Percentiles rank a stretch among this genome's conserved stretches.
Conservation (phyloP, 2,888 invertebrate genomes). For the Ceraclea dissimilis region DNA sequence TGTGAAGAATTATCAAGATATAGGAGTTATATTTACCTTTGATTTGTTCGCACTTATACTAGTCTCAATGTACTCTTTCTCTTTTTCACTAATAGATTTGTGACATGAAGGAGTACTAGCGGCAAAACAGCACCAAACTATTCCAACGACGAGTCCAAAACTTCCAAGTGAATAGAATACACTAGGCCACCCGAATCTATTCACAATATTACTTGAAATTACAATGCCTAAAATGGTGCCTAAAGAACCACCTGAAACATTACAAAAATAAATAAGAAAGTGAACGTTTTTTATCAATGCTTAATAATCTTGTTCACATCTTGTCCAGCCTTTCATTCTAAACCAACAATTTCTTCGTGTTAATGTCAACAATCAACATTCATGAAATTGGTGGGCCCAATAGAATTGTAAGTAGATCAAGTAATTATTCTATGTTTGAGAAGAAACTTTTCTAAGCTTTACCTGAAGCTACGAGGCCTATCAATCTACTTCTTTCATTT, state of each 20-base stretch:
- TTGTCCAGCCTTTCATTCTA: no score
- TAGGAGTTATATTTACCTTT: conserved; percentile 20
- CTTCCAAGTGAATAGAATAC: conserved; percentile 57
- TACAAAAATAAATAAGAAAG: no score
- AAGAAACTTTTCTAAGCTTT: not conserved
- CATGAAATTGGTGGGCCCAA: no score
- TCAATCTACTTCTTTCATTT: conserved; percentile 54
- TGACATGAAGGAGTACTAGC: conserved; percentile 43
- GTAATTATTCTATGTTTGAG: no score
- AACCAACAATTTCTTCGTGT: no score
- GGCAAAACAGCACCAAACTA: conserved; percentile 39
- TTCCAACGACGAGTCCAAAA: conserved; percentile 30
- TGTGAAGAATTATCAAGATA: no score
- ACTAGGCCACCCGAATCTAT: conserved; percentile 54
- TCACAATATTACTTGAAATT: conserved; percentile 41
- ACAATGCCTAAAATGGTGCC: conserved; percentile 53
- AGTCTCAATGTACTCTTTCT: conserved; percentile 29
- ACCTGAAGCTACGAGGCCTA: conserved; percentile 46
- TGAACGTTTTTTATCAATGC: no score
- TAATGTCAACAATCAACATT: no score
- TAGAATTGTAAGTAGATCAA: no score
- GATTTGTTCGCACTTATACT: conserved; percentile 31
- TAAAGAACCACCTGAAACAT: conserved; percentile 46
- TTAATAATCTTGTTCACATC: no score
- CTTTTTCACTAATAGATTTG: conserved; percentile 37